Evolutionary conservation across 2,888 invertebrate genomes (phyloP), one percentile per base, ranked within the genome.

Genomic region (Koerneria pararmatus): DNA sequence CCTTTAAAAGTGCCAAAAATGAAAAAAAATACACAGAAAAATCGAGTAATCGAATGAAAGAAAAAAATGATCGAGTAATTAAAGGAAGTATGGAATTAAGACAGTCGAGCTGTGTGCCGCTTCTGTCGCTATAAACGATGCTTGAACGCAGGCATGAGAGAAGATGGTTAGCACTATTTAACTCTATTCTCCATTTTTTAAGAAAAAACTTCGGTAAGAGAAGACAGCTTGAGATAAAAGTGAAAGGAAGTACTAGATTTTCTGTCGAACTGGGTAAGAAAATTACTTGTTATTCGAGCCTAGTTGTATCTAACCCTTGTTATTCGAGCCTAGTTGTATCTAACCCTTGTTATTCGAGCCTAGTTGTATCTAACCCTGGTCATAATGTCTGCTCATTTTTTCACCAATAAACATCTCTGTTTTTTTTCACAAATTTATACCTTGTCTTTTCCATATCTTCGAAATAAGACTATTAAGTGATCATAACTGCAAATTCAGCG

Each of bases 21-120:
- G n/a, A n/a, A n/a, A n/a, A n/a, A n/a, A n/a, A n/a, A n/a, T n/a
- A n/a, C n/a, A n/a, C n/a, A n/a, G n/a, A n/a, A n/a, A n/a, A n/a
- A n/a, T n/a, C n/a, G n/a, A n/a, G n/a, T n/a, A n/a, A n/a, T n/a
- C n/a, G n/a, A n/a, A n/a, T n/a, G n/a, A n/a, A n/a, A n/a, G n/a
- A n/a, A n/a, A n/a, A n/a, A n/a, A n/a, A n/a, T n/a, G n/a, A n/a
- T n/a, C n/a, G n/a, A n/a, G n/a, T n/a, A n/a, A n/a, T n/a, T n/a
- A n/a, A n/a, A n/a, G n/a, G n/a, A n/a, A n/a, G n/a, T n/a, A n/a
- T n/a, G n/a, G n/a, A n/a, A n/a, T n/a, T n/a, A n/a, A 80, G 80
- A 79, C 57, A 82, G 79, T 37, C 70, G 82, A n/a, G 82, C 82
- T 3, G 78, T 82, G 31, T 82, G 82, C 59, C 75, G 82, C n/a